phyloP scores from a whole-genome alignment of 2,888 invertebrate species.

The Brachyopa scutellaris region DNA sequence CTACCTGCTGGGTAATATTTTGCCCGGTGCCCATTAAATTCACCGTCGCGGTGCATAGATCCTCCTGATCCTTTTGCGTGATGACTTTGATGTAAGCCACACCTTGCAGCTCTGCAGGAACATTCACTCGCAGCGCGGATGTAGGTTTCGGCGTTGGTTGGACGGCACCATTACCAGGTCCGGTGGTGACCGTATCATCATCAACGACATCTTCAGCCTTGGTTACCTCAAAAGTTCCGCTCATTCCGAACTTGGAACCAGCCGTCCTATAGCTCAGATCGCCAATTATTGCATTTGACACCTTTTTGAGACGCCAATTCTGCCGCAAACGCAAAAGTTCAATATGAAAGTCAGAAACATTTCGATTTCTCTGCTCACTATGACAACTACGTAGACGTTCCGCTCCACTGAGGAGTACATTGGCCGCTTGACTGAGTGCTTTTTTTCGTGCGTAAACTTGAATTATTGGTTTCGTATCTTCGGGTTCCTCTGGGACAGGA shows the following conservation, averaged over 20 bases:
- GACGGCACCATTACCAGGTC: constrained; percentile 83
- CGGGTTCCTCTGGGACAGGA: constrained; percentile 91
- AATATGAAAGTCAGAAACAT: constrained; percentile 95
- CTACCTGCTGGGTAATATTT: constrained; percentile 85
- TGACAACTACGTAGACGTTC: constrained; percentile 92
- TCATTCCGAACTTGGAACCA: constrained; percentile 96
- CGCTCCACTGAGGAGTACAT: constrained; percentile 91
- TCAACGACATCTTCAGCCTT: constrained; percentile 88
- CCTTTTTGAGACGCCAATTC: constrained; percentile 98
- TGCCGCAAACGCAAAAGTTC: constrained; percentile 94
- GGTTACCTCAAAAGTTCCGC: constrained; percentile 96
- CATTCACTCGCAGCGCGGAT: constrained; percentile 93
- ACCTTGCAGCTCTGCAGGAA: constrained; percentile 97
- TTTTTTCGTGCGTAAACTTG: constrained; percentile 97
- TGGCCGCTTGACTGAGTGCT: constrained; percentile 92
- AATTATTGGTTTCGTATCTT: constrained; percentile 92
- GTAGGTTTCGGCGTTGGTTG: constrained; percentile 84
- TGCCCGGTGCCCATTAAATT: constrained; percentile 90
- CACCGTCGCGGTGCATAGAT: constrained; percentile 91
- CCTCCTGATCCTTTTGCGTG: constrained; percentile 97
- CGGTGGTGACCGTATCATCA: constrained; percentile 81
- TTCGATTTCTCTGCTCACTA: constrained; percentile 90
- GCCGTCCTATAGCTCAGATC: constrained; percentile 98
- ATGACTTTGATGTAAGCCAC: constrained; percentile 97
- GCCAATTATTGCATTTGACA: constrained; percentile 96